Base-by-base conservation (phyloP, 2,797 vertebrate genomes). In the Apogon hyalosoma region DNA sequence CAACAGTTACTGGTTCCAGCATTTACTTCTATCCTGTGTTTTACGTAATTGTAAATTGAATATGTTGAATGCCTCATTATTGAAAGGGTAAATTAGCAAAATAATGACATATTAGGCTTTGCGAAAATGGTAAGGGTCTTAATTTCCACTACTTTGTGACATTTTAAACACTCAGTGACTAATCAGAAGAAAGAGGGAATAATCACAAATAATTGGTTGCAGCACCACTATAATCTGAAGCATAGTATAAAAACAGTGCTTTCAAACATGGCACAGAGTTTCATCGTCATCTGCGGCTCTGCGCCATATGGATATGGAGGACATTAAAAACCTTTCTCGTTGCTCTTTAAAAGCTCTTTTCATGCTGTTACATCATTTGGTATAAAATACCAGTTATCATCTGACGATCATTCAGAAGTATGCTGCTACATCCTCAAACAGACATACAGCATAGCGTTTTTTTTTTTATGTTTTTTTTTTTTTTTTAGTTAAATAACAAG, bases 401-500 rank as follows among this genome's bases (percentile, higher is more conserved):
- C 62, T 62, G 12, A 80, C 54, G 55, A 21, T 2, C 43, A 69
- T 82, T 84, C 80, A 88, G 53, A 79, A 75, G 61, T 58, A 31
- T 46, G 24, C 73, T 48, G 75, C 75, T 67, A n/a, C 61, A 68
- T 69, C 51, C 47, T 69, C 69, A 55, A 63, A 70, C 66, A 65
- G 43, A 52, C 51, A 58, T 76, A 65, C 55, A 62, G 52, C 40
- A 63, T 12, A 53, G 73, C 58, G 43, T 56, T 79, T 71, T 19
- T 57, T 28, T 33, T 33, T 33, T 33, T 4, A 53, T 39, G 62
- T 51, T 57, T 36, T 2, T 0, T 45, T 18, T 58, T 59, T 67
- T 77, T 58, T 73, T 63, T 11, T 0, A 42, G 71, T 84, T 83
- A 57, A 73, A 63, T 59, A 82, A 85, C 78, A 82, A 85, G 70